phyloP scores from a whole-genome alignment of 2,888 invertebrate species.

The Acleris holmiana region DNA sequence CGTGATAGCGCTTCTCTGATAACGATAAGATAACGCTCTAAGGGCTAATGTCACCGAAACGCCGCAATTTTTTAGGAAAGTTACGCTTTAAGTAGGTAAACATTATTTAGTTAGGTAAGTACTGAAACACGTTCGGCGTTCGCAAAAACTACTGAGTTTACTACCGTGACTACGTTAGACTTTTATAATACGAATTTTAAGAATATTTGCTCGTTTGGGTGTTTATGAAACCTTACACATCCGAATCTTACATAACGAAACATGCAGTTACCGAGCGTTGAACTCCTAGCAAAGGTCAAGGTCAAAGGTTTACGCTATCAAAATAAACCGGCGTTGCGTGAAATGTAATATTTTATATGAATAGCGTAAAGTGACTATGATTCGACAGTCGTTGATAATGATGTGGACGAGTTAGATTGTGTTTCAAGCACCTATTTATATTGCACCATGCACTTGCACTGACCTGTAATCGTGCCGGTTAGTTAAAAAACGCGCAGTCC shows the following conservation, averaged over 20 bases:
- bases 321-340: slow-evolving; percentile 19
- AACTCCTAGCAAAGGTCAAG: slow-evolving; percentile 50
- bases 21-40: slow-evolving; percentile 14
- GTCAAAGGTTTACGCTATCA: slow-evolving; percentile 41
- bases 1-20: slow-evolving; percentile 16
- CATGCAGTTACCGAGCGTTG: slow-evolving; percentile 43
- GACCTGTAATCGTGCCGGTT: slow-evolving; percentile 50
- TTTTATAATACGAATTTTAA: no score
- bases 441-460: no score
- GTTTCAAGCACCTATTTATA: no score
- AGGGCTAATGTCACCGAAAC: no score
- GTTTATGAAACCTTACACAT: not conserved
- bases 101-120: no score
- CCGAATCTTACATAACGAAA: not conserved
- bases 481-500: slow-evolving; percentile 44
- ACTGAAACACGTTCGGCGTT: no score
- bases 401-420: no score
- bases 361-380: not conserved
- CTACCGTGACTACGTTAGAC: no score
- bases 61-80: no score
- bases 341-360: not conserved
- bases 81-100: no score
- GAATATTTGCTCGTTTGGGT: not conserved
- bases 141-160: no score
- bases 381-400: no score